Percentiles rank a stretch among this genome's conserved stretches.
Evolutionary conservation across 2,888 invertebrate species (phyloP).

Genomic region (Dorcus hopei): DNA sequence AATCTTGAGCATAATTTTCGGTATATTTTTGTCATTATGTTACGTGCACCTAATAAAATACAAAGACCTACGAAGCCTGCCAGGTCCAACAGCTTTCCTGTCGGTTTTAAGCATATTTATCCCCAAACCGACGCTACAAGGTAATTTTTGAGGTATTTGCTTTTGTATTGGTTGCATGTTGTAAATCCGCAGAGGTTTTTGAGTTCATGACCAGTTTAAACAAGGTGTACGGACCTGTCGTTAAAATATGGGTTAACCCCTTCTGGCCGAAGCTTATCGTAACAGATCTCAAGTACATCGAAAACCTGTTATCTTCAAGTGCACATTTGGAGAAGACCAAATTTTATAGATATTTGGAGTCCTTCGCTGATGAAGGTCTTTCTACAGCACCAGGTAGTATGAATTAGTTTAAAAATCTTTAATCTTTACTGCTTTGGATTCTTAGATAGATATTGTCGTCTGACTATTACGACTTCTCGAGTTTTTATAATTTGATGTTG

Average conservation of each 20-base stretch:
- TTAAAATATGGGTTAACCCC: conserved; percentile 1
- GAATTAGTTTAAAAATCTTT: not conserved
- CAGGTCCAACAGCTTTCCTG: not conserved
- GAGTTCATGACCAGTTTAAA: not conserved
- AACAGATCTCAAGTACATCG: not conserved
- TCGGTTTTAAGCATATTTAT: too few relatives aligned
- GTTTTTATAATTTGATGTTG: too few relatives aligned
- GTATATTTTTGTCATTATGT: not conserved
- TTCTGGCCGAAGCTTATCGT: not conserved
- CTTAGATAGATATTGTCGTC: too few relatives aligned
- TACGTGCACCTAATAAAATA: not conserved
- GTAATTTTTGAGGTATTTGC: not conserved
- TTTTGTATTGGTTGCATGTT: not conserved
- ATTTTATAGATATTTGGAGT: not conserved
- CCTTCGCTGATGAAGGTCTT: not conserved
- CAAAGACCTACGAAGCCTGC: not conserved
- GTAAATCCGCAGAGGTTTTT: not conserved
- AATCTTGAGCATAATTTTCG: too few relatives aligned
- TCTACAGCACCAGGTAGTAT: not conserved
- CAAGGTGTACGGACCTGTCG: not conserved
- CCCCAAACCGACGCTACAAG: not conserved
- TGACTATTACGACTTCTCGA: too few relatives aligned
- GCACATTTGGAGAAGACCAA: not conserved
- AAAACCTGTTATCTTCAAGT: not conserved
- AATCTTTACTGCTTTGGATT: too few relatives aligned